Evolutionary conservation across 2,797 vertebrate species (phyloP).

Genomic region (Capromys pilorides): DNA sequence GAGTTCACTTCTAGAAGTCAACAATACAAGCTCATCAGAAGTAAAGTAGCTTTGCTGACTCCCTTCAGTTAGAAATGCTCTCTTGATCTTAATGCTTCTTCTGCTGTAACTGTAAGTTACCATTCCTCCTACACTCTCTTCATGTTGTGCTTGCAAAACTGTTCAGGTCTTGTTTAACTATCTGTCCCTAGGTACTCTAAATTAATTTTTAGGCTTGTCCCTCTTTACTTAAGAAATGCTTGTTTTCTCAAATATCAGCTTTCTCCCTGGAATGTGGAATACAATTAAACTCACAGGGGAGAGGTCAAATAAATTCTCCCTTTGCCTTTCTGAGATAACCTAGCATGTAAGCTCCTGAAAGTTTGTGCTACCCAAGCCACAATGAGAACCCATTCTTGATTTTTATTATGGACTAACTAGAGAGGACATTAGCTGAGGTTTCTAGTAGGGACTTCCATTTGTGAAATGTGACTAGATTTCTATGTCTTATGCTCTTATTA

Average conservation of each 20-base stretch:
- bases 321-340: not conserved
- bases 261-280: not conserved
- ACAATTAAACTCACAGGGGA: not conserved
- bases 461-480: not conserved
- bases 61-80: not conserved
- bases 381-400: not conserved
- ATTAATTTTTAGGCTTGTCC: constrained; percentile 11
- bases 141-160: constrained; percentile 11
- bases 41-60: not conserved
- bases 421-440: not conserved
- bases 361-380: not conserved
- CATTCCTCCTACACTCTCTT: not conserved
- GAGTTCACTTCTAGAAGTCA: not conserved
- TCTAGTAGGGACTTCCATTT: not conserved
- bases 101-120: constrained; percentile 14
- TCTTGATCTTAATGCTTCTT: constrained; percentile 9
- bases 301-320: not conserved
- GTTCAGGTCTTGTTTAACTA: constrained; percentile 1
- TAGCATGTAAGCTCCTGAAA: not conserved
- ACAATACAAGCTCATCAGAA: not conserved
- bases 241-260: not conserved
- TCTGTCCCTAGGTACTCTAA: not conserved
- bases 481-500: not conserved
- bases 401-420: not conserved
- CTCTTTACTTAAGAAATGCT: constrained; percentile 20